Percentiles rank a stretch among this genome's conserved stretches.
Evolutionary conservation across 2,797 vertebrate species (phyloP).

Genomic region (Lepus townsendii): DNA sequence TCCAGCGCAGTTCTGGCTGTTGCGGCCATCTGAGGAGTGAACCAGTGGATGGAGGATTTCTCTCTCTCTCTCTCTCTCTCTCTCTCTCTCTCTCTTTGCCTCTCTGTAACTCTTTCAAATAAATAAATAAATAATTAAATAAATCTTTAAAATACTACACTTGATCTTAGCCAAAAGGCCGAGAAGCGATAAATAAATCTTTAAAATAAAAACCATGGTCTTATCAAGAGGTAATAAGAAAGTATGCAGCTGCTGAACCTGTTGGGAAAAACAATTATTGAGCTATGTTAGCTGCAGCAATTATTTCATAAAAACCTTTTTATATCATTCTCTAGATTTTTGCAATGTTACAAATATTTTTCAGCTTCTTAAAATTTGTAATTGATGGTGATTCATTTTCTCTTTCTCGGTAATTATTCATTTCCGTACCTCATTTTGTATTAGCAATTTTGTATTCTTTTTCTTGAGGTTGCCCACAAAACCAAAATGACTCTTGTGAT

Average conservation of each 20-base stretch:
- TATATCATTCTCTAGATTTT: not conserved
- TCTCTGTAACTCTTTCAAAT: too few relatives aligned
- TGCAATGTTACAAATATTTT: not conserved
- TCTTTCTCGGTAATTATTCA: slow-evolving; percentile 21
- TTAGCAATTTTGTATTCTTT: not conserved
- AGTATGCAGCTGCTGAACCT: not conserved
- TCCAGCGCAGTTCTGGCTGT: too few relatives aligned
- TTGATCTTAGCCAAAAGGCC: too few relatives aligned
- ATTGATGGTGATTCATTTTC: slow-evolving; percentile 22
- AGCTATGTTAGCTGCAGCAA: not conserved
- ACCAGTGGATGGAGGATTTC: too few relatives aligned
- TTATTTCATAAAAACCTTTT: not conserved
- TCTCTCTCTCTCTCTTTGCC: too few relatives aligned
- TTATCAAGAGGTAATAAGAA: not conserved
- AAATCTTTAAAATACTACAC: not conserved
- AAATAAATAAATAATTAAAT: too few relatives aligned
- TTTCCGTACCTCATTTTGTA: not conserved
- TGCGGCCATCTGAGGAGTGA: too few relatives aligned
- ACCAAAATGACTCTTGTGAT: not conserved
- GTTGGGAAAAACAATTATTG: not conserved
- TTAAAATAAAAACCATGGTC: not conserved
- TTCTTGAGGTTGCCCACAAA: not conserved
- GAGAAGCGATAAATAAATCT: too few relatives aligned
- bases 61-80: too few relatives aligned
- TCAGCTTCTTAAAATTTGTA: not conserved